Base-by-base conservation (phyloP, 2,888 invertebrate genomes). In the Tinea trinotella region DNA sequence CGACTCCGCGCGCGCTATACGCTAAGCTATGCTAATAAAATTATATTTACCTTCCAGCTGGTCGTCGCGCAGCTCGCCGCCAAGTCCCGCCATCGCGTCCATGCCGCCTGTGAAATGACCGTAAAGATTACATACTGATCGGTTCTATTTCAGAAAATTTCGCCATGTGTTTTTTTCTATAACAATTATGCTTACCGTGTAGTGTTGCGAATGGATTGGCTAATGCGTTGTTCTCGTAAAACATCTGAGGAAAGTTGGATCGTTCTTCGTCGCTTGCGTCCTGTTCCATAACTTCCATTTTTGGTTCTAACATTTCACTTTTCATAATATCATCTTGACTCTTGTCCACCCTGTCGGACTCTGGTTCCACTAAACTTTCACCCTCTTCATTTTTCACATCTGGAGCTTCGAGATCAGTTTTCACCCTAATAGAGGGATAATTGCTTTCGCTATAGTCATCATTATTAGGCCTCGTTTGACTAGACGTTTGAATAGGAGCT, bases 221-320 rank as follows among this genome's bases (percentile, higher is more conserved):
- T 36, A 87, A 69, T 54, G 83, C 64, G 60, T 80, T 84, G 58
- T 78, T 84, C 61, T 85, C 85, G 65, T 74, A 83, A 63, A 76
- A 84, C 58, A 82, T 68, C 56, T 76, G 82, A 57, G 75, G 81
- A 61, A 78, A 84, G 60, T 62, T 67, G 46, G 85, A 76, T 57
- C 84, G 78, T 64, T 91, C 92, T 62, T 91, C 91, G 67, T 92
- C 92, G 68, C 91, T 92, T 59, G 87, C 88, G 75, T 85, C 85
- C 58, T 82, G 92, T 74, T 92, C 92, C 68, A 91, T 90, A 62
- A 91, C 86, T 84, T 92, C 92, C 78, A 91, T 82, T 87, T 92
- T 92, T 65, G 92, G 91, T 85, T 91, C 85, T 60, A 86, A 68
- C 62, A 86, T 75, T 66, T 87, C 87, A 34, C 82, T 72, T 59